Conservation (phyloP, 2,113 vertebrate species). For the Melierax canorus region DNA sequence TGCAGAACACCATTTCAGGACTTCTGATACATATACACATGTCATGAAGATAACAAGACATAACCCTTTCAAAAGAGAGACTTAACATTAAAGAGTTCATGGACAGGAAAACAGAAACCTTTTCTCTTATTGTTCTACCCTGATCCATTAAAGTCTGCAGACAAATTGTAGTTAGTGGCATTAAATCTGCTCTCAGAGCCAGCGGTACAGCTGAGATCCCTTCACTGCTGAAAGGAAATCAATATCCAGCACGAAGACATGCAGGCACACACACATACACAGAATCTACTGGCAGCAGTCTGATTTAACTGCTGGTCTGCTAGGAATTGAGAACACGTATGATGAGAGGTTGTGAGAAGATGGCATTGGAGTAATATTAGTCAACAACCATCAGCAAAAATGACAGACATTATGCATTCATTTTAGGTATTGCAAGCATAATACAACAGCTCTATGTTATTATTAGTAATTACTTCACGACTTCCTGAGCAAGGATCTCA, state of each 20-base stretch:
- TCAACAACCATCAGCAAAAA: background rate
- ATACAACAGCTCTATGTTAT: background rate
- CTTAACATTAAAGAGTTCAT: background rate
- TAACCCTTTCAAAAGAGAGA: background rate
- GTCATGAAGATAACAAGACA: background rate
- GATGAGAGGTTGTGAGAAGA: background rate
- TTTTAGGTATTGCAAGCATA: background rate
- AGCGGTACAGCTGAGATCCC: background rate
- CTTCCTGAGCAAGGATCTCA: background rate
- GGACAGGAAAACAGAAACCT: background rate
- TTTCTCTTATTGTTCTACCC: background rate
- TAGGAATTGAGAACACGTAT: background rate
- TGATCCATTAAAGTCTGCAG: background rate
- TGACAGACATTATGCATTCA: background rate
- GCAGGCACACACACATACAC: background rate
- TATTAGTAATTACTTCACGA: constrained; percentile 10
- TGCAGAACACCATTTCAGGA: background rate
- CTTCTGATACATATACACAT: background rate
- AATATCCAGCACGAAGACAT: background rate
- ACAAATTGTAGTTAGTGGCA: background rate
- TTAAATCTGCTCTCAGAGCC: background rate
- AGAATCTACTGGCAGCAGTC: background rate
- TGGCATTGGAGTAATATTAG: background rate
- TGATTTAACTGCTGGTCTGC: background rate
- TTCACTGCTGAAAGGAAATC: background rate